Evolutionary conservation across 2,797 vertebrate genomes (phyloP).

Genomic region (Premnoplex brunnescens): DNA sequence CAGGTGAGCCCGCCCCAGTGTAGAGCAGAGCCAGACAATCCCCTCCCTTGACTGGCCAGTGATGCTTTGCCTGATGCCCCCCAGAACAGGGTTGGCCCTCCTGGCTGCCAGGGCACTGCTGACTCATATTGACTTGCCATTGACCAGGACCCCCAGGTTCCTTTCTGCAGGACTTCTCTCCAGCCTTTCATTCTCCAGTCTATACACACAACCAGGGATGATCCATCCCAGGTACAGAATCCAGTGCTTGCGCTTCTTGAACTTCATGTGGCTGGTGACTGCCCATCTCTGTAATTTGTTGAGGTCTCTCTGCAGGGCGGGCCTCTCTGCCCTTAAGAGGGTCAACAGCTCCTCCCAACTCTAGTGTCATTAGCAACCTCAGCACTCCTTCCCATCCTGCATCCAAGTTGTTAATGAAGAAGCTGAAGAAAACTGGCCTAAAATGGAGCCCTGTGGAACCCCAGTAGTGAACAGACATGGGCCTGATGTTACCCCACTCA

Average conservation of each 20-base stretch:
- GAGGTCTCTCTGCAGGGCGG: neutral
- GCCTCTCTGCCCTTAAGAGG: neutral
- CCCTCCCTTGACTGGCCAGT: rapidly evolving
- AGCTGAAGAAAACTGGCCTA: neutral
- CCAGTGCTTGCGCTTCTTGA: neutral
- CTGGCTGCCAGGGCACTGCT: neutral
- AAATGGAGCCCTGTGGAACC: neutral
- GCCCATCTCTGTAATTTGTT: neutral
- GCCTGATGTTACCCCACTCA: neutral
- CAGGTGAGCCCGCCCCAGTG: neutral
- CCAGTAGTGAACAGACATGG: too few relatives aligned
- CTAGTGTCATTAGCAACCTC: neutral
- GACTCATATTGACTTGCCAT: neutral
- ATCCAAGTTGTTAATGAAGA: neutral
- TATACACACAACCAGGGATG: too few relatives aligned
- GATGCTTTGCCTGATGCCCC: rapidly evolving
- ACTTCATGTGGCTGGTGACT: neutral
- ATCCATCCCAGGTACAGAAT: neutral
- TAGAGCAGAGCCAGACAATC: neutral
- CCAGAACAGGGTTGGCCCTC: rapidly evolving
- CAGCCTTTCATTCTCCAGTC: neutral
- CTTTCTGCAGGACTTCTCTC: neutral
- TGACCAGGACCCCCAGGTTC: too few relatives aligned
- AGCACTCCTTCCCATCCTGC: neutral
- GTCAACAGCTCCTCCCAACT: neutral